Percentiles rank a stretch among this genome's conserved stretches.
These are phyloP conservation scores for Drosophila equinoxialis DNA, from an alignment of 1,140 invertebrate genomes.

Conservation along the genomic window DNA sequence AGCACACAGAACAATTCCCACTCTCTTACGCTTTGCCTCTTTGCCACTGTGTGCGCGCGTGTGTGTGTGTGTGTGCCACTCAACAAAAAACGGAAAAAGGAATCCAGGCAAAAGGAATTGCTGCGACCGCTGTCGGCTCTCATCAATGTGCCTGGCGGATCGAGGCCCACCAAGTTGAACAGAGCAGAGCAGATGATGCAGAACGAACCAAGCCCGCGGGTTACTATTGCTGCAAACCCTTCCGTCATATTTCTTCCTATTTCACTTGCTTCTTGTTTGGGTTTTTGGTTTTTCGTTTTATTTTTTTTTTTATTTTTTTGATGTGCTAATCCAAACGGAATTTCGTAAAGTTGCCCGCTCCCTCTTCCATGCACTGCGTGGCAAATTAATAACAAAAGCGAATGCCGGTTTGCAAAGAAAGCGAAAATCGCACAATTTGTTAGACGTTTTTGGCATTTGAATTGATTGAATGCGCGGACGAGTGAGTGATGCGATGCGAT, in stretches of 20 bases:
- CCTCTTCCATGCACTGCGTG: conserved; percentile 12
- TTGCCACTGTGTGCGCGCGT: too few relatives aligned
- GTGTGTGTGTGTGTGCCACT: too few relatives aligned
- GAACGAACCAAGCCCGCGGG: conserved; percentile 10
- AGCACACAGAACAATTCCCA: conserved; percentile 21
- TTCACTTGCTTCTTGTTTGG: conserved; percentile 53
- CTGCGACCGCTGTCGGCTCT: conserved; percentile 10
- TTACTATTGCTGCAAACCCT: conserved; percentile 5
- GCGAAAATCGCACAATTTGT: conserved; percentile 64
- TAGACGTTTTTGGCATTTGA: conserved; percentile 68
- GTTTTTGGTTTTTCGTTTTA: conserved; percentile 7
- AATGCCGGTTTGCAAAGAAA: conserved; percentile 20
- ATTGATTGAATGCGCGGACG: conserved; percentile 67
- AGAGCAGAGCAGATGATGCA: conserved; percentile 14
- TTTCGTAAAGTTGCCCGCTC: conserved; percentile 19
- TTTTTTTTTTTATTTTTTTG: background rate
- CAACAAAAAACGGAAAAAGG: background rate
- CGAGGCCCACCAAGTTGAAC: background rate
- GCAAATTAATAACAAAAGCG: conserved; percentile 67
- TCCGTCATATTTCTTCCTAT: conserved; percentile 33
- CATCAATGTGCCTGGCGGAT: conserved; percentile 11
- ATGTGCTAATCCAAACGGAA: conserved; percentile 62
- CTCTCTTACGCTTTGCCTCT: background rate
- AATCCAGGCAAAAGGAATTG: conserved; percentile 6
- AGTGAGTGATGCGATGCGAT: conserved; percentile 40